These are phyloP conservation scores for Synanthedon formicaeformis DNA, from an alignment of 2,888 invertebrate species.

Conservation along the genomic window DNA sequence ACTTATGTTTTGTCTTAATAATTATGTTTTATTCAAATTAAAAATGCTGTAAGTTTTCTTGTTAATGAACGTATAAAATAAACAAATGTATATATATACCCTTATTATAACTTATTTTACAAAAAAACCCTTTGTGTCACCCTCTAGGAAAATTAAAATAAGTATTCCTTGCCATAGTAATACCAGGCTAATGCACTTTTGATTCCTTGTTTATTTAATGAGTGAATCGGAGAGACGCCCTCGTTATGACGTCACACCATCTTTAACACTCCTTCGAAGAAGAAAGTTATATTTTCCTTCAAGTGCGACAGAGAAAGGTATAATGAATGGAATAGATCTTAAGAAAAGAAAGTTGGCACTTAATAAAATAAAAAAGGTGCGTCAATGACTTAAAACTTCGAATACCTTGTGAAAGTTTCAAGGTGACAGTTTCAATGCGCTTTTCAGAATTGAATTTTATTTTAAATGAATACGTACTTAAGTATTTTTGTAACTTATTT, in stretches of 20 bases:
- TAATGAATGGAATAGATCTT: constrained; percentile 52
- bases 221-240: constrained; percentile 60
- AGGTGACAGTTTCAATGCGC: constrained; percentile 11
- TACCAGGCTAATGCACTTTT: constrained; percentile 23
- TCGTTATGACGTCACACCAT: constrained; percentile 63
- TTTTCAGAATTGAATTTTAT: too few relatives aligned
- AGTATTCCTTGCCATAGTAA: constrained; percentile 1
- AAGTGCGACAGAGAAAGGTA: constrained; percentile 20
- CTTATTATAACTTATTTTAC: too few relatives aligned
- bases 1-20: too few relatives aligned
- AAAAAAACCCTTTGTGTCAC: too few relatives aligned
- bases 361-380: constrained; percentile 36
- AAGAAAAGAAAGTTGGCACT: constrained; percentile 42
- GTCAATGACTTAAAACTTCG: constrained; percentile 23
- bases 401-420: constrained; percentile 18
- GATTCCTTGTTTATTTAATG: constrained; percentile 64
- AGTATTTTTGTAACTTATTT: too few relatives aligned
- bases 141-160: not conserved
- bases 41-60: too few relatives aligned
- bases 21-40: too few relatives aligned
- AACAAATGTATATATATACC: too few relatives aligned
- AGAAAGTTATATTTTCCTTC: constrained; percentile 15
- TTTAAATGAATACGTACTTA: too few relatives aligned
- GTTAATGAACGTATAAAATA: too few relatives aligned
- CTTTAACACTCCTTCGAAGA: constrained; percentile 33